Conservation (phyloP, 2,888 invertebrate genomes). For the Mystacides longicornis region DNA sequence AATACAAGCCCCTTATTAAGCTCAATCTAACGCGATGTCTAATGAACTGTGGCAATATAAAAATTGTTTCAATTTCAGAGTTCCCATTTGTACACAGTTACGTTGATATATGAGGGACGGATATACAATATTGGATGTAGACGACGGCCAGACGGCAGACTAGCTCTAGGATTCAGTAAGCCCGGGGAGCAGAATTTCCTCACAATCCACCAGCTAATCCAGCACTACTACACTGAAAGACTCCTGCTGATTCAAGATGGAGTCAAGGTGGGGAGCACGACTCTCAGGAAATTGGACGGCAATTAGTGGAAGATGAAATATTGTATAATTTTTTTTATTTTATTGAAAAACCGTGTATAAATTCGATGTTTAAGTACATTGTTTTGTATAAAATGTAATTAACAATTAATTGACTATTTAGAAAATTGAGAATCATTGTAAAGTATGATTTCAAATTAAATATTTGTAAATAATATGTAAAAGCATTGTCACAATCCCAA, state of each 20-base stretch:
- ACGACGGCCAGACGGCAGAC: slow-evolving; percentile 42
- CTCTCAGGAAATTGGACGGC: slow-evolving; percentile 37
- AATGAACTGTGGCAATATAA: too few relatives aligned
- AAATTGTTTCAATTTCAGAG: slow-evolving; percentile 12
- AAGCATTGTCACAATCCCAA: too few relatives aligned
- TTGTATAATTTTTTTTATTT: background rate
- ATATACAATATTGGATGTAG: slow-evolving; percentile 54
- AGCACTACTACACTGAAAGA: slow-evolving; percentile 49
- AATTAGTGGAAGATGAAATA: background rate
- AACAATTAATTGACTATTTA: too few relatives aligned
- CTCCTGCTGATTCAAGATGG: slow-evolving; percentile 48
- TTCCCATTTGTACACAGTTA: slow-evolving; percentile 47
- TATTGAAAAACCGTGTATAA: too few relatives aligned
- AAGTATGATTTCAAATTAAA: too few relatives aligned
- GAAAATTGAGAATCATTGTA: too few relatives aligned
- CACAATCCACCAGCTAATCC: slow-evolving; percentile 45
- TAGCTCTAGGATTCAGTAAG: slow-evolving; percentile 50
- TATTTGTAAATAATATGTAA: too few relatives aligned
- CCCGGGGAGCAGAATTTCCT: slow-evolving; percentile 47
- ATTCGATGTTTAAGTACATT: too few relatives aligned
- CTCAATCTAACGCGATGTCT: too few relatives aligned
- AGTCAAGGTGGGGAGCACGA: slow-evolving; percentile 44
- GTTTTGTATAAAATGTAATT: too few relatives aligned
- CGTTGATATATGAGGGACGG: slow-evolving; percentile 44
- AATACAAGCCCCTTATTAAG: too few relatives aligned